Evolutionary conservation across 2,113 vertebrate species (phyloP).

Genomic region (Odocoileus hemionus): DNA sequence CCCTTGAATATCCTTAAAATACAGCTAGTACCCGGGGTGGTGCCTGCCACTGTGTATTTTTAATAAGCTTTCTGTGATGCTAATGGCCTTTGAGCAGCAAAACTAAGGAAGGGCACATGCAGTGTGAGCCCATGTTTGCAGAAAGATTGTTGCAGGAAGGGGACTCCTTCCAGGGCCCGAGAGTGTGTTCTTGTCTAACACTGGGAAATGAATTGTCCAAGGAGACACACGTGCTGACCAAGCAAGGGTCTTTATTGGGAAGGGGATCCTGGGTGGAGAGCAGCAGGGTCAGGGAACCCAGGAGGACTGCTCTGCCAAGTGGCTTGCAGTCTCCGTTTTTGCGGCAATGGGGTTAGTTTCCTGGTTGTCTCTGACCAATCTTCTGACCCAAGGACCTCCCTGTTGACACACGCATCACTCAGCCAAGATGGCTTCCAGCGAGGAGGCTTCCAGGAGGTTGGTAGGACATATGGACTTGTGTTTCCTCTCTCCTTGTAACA

Average conservation of each 20-base stretch:
- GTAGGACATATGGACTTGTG: not conserved
- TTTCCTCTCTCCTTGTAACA: not conserved
- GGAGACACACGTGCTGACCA: not conserved
- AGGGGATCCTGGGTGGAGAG: not conserved
- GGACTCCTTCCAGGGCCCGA: not conserved
- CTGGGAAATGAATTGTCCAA: not conserved
- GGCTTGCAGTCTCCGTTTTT: not conserved
- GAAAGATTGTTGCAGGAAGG: not conserved
- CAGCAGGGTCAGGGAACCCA: not conserved
- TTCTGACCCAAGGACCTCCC: not conserved
- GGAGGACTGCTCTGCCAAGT: not conserved
- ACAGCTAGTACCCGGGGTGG: not conserved
- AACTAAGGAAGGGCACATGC: not conserved
- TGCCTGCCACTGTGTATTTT: not conserved
- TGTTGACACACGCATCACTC: not conserved
- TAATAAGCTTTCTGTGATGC: not conserved
- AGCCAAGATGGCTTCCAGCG: not conserved
- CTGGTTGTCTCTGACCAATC: not conserved
- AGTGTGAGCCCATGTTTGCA: not conserved
- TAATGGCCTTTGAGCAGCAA: not conserved
- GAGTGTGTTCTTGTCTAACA: not conserved
- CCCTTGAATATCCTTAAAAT: not conserved
- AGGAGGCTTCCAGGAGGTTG: not conserved
- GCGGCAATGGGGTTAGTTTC: not conserved
- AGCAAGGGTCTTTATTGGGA: not conserved